Conservation (phyloP, 1,140 invertebrate species). For the Zaprionus davidi region DNA sequence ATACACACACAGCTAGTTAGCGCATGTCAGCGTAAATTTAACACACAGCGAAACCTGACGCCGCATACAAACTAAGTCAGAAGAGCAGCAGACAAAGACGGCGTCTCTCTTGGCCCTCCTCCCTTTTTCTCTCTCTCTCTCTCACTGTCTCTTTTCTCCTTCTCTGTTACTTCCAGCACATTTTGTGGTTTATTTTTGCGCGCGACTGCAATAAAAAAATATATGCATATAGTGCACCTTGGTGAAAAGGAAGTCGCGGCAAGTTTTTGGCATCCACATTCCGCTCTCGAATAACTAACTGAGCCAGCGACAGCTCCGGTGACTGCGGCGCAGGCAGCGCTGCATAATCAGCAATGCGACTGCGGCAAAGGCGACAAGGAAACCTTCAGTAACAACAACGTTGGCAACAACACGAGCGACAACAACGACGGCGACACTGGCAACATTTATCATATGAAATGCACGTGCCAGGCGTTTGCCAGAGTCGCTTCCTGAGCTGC, state of each 20-base stretch:
- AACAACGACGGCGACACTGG: conserved; percentile 53
- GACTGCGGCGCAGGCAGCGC: conserved; percentile 33
- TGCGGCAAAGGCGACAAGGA: conserved; percentile 58
- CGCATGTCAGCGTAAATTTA: conserved; percentile 78
- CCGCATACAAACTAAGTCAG: conserved; percentile 65
- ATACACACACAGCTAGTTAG: conserved; percentile 67
- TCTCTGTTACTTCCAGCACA: conserved; percentile 7
- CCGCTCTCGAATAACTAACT: conserved; percentile 36
- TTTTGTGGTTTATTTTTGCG: conserved; percentile 67
- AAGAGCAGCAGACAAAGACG: conserved; percentile 12
- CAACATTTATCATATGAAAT: conserved; percentile 79
- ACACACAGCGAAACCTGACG: conserved; percentile 75
- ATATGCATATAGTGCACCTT: conserved; percentile 50
- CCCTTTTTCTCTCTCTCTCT: not conserved
- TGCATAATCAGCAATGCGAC: conserved; percentile 64
- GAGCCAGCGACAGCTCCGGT: conserved; percentile 18
- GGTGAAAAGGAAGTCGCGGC: conserved; percentile 58
- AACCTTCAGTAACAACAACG: conserved; percentile 47
- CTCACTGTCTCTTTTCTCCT: not conserved
- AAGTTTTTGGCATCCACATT: conserved; percentile 67
- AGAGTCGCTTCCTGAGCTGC: conserved; percentile 55
- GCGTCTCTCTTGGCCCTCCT: not conserved
- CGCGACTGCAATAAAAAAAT: conserved; percentile 78
- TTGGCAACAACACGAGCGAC: conserved; percentile 28
- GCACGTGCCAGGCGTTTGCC: conserved; percentile 77